Conservation (phyloP, 2,888 invertebrate genomes). For the Drosophila mimica region DNA sequence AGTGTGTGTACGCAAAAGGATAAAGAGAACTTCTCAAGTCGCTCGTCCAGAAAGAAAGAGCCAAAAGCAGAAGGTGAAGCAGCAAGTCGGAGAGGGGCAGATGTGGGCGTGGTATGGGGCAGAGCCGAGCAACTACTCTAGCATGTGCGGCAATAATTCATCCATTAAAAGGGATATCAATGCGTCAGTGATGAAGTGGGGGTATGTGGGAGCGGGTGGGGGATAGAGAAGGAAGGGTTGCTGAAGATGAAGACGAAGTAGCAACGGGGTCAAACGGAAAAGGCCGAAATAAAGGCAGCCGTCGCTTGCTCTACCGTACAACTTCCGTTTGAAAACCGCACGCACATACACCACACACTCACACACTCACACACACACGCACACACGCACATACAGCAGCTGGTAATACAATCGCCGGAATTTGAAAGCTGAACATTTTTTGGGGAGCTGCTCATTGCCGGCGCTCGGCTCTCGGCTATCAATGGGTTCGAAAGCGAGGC, state of each 20-base stretch:
- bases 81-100: background rate
- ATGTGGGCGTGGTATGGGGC: constrained; percentile 20
- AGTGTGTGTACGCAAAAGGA: constrained; percentile 57
- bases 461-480: constrained; percentile 59
- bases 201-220: background rate
- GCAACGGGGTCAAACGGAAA: constrained; percentile 79
- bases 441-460: constrained; percentile 45
- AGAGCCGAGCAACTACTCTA: constrained; percentile 77
- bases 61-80: constrained; percentile 28
- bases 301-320: constrained; percentile 44
- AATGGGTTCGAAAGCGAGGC: constrained; percentile 67
- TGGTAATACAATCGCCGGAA: constrained; percentile 59
- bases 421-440: constrained; percentile 52
- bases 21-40: constrained; percentile 36
- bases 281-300: constrained; percentile 55
- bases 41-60: constrained; percentile 28
- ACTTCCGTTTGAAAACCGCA: constrained; percentile 80
- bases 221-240: constrained; percentile 14
- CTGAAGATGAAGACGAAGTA: constrained; percentile 54
- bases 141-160: constrained; percentile 84
- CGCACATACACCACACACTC: constrained; percentile 49
- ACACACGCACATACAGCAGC: constrained; percentile 11
- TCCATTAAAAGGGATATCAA: constrained; percentile 84
- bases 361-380: constrained; percentile 13
- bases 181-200: constrained; percentile 57